Conservation (phyloP, 2,113 vertebrate species). For the Rhinopomastus cyanomelas region DNA sequence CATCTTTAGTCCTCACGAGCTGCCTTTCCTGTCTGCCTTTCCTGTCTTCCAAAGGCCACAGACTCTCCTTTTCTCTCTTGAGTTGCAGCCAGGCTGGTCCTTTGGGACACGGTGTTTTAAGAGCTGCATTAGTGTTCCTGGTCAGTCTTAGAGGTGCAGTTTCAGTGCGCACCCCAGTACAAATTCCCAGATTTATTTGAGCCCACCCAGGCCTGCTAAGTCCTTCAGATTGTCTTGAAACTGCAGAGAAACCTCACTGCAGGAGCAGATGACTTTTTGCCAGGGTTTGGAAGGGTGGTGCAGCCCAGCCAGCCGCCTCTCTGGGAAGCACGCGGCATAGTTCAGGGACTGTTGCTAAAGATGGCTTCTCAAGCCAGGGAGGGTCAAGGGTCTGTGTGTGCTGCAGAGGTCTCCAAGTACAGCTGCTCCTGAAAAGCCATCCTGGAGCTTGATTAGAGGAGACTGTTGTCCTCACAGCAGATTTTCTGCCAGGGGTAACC, state of each 20-base stretch:
- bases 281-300: neutral
- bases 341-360: neutral
- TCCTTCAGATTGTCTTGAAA: neutral
- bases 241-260: neutral
- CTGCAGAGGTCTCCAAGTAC: neutral
- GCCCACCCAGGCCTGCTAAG: neutral
- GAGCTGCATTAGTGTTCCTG: neutral
- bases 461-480: neutral
- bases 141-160: too few species aligned
- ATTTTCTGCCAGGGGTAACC: neutral
- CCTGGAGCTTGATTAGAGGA: neutral
- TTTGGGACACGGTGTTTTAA: neutral
- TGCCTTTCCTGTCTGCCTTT: too few species aligned
- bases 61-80: too few species aligned
- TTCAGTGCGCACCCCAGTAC: neutral
- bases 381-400: rapidly evolving
- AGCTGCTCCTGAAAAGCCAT: neutral
- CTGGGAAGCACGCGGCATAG: neutral
- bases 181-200: neutral
- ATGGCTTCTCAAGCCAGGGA: neutral
- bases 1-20: too few species aligned
- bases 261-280: neutral
- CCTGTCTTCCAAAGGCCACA: too few species aligned
- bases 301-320: neutral
- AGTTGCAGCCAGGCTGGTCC: too few species aligned